Evolutionary conservation across 1,140 invertebrate species (phyloP).

Genomic region (Neomicropteryx cornuta): DNA sequence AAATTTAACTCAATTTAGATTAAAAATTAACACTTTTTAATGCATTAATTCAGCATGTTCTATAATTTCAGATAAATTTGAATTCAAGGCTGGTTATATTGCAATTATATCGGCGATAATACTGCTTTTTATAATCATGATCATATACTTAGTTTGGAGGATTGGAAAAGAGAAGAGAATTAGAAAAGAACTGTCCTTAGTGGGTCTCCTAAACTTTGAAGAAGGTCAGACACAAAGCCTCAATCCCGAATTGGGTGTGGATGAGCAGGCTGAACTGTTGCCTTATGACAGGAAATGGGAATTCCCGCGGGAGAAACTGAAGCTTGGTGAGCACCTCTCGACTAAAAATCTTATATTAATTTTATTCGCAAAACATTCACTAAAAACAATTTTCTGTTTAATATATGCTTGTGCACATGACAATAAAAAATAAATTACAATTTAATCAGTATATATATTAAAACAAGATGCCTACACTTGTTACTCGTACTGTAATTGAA

Average conservation of each 20-base stretch:
- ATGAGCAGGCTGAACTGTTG: constrained; percentile 83
- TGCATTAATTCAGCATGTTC: too few relatives aligned
- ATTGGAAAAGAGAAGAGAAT: constrained; percentile 49
- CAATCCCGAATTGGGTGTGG: constrained; percentile 79
- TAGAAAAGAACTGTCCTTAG: constrained; percentile 47
- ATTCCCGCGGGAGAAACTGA: constrained; percentile 74
- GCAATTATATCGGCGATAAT: constrained; percentile 31
- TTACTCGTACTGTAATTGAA: too few relatives aligned
- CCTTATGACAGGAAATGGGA: constrained; percentile 88
- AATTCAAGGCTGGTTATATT: constrained; percentile 17
- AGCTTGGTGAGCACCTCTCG: constrained; percentile 51
- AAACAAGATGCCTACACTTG: too few relatives aligned
- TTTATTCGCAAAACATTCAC: too few relatives aligned
- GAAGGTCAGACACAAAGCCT: constrained; percentile 68
- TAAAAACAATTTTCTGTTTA: too few relatives aligned
- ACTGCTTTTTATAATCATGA: constrained; percentile 37
- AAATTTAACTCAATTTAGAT: too few relatives aligned
- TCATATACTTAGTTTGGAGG: constrained; percentile 42
- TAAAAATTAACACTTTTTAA: too few relatives aligned
- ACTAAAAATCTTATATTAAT: not conserved
- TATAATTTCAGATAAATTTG: not conserved
- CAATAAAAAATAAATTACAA: too few relatives aligned
- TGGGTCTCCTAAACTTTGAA: constrained; percentile 64
- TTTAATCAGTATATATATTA: too few relatives aligned
- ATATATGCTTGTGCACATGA: too few relatives aligned